Percentiles rank a stretch among this genome's conserved stretches.
Evolutionary conservation across 2,113 vertebrate genomes (phyloP).

Genomic region (Verasper variegatus): DNA sequence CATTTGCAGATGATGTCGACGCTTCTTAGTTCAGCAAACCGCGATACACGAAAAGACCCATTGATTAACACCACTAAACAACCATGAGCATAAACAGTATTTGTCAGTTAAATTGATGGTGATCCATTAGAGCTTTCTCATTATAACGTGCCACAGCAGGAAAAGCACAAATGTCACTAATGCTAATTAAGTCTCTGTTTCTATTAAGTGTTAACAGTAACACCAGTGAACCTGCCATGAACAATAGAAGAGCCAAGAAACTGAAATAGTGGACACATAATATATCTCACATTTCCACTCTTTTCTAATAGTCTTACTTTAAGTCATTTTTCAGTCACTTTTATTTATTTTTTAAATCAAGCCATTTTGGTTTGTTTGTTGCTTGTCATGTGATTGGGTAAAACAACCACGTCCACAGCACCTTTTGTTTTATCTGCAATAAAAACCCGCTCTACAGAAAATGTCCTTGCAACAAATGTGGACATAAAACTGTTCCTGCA

Average conservation of each 20-base stretch:
- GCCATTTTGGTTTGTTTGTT: too few species aligned
- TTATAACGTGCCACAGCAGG: background rate
- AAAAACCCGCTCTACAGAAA: background rate
- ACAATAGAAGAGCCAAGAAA: background rate
- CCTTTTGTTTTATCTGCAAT: background rate
- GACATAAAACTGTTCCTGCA: background rate
- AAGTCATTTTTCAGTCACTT: too few species aligned
- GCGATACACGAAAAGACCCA: background rate
- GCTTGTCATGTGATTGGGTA: background rate
- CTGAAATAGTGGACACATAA: background rate
- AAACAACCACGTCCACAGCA: background rate
- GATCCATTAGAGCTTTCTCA: conserved; percentile 4
- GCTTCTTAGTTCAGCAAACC: conserved; percentile 2
- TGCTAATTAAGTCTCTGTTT: conserved; percentile 1
- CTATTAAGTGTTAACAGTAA: background rate
- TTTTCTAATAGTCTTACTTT: too few species aligned
- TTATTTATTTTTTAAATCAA: too few species aligned
- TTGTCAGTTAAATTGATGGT: background rate
- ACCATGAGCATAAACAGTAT: background rate
- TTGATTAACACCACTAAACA: background rate
- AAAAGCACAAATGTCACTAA: conserved; percentile 23
- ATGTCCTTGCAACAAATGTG: background rate
- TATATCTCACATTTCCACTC: too few species aligned
- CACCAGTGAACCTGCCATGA: background rate
- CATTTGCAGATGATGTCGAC: background rate